Evolutionary conservation across 1,140 invertebrate species (phyloP), one percentile per base, ranked within the genome.

Genomic region (Drosophila kepulauana): DNA sequence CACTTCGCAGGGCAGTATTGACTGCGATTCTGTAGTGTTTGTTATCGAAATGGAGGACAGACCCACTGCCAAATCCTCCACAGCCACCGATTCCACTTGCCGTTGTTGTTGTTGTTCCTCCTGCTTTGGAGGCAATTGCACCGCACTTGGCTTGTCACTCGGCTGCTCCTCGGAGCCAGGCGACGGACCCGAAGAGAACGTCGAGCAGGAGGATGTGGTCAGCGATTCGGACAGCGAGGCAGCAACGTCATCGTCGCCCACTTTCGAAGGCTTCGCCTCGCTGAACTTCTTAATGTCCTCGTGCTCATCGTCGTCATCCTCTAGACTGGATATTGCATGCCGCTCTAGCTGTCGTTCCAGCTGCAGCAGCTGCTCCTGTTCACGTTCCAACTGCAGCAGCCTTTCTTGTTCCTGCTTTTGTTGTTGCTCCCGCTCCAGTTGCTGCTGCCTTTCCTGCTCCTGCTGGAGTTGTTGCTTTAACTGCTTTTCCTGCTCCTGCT

Each of bases 121-220:
- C 62, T 49, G 41, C n/a, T 43, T 0, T 2, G 16, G n/a, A 61
- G 49, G 62, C 38, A 79, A 43, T 51, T 70, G 59, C 15, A 56
- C 11, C 0, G 57, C 73, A 38, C 78, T 80, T 2, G 61, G 63
- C n/a, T 61, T 65, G 5, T 71, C 58, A 30, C 54, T 59, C 30
- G 71, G 20, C 33, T 28, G n/a, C 15, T 71, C 67, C 5, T 91
- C 91, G 0, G 87, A 85, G 30, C 88, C 88, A 0, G 91, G 90
- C 41, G 91, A 92, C 1, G 91, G 91, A 5, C 90, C 91, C 64
- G 91, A 92, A 0, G 91, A 92, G 58, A 92, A 92, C 5, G 91
- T 92, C 6, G 91, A 92, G 10, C 91, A 91, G 10, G 91, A 92
- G 0, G 91, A 92, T 0, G 91, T 92, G 0, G 91, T 92, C 46